Evolutionary conservation across 2,797 vertebrate genomes (phyloP).

Genomic region (Catamblyrhynchus diadema): DNA sequence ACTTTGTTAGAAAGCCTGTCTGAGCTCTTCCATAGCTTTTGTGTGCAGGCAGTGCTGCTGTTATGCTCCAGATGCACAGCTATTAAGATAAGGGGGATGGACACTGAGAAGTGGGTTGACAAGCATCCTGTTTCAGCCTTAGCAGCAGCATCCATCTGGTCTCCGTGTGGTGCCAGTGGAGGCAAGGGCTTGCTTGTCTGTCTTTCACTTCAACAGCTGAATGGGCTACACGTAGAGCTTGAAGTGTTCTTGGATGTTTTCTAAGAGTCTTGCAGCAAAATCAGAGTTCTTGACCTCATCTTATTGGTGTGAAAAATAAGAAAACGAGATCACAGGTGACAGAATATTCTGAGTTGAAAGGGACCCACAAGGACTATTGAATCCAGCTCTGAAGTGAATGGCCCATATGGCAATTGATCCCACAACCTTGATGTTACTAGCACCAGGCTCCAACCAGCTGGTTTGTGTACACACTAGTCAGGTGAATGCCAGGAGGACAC

Average conservation of each 20-base stretch:
- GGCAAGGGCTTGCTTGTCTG: neutral
- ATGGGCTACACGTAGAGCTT: neutral
- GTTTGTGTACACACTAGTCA: neutral
- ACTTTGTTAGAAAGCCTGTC: neutral
- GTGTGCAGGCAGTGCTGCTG: neutral
- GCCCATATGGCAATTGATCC: neutral
- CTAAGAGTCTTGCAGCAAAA: neutral
- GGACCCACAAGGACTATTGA: neutral
- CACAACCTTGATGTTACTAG: neutral
- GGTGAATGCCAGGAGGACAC: neutral
- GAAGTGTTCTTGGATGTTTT: neutral
- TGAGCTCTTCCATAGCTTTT: neutral
- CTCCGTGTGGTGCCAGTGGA: neutral
- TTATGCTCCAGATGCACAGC: neutral
- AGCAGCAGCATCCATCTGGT: neutral
- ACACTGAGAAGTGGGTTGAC: neutral
- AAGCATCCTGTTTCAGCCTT: neutral
- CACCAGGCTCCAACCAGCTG: neutral
- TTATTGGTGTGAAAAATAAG: neutral
- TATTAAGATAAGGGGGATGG: neutral
- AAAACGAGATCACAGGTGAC: neutral
- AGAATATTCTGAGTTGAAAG: neutral
- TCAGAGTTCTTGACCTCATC: neutral
- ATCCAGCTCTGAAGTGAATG: neutral
- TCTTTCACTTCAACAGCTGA: neutral